Evolutionary conservation across 2,888 invertebrate genomes (phyloP), one percentile per base, ranked within the genome.

Genomic region (Cacoxenus indagator): DNA sequence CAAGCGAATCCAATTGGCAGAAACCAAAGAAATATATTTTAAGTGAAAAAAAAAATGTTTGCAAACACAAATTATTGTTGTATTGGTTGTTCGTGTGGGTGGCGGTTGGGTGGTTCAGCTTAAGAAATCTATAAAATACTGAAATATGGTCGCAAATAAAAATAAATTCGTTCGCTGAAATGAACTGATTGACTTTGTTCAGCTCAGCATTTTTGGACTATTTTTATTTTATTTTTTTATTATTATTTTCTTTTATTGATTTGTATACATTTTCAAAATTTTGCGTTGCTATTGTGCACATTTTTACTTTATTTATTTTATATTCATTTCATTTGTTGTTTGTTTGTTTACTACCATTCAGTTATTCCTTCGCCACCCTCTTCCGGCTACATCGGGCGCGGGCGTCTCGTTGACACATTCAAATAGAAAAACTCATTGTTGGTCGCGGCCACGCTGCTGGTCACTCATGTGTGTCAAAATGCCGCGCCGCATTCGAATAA

Each of bases 151-250:
- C 72, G 71, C 78, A 75, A 78, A 86, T 86, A 84, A 83, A 87
- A 83, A 86, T 85, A 85, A 86, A 86, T 86, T 85, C 75, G 76
- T 80, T 78, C 77, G 81, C 84, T 86, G 81, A 84, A 86, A 81
- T 76, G 83, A 82, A 77, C 76, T 86, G 87, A 87, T 87, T 87
- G 87, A 87, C 87, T 87, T 85, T 83, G 22, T 45, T 55, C n/a
- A 14, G n/a, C 14, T 43, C 17, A 4, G 14, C 43, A 43, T 43
- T 14, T n/a, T 4, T 2, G 11, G 0, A 11, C 19, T 11, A 4
- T 61, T 9, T 62, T 24, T 26, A 17, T 43, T 11, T 37, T 3
- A 6, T 22, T 54, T 55, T 37, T 11, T 37, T 61, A 37, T 19
- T 61, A 19, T 31, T 19, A 62, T 62, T 62, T 31, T 29, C 2